A percentile compares a stretch with the other conserved stretches of the same genome.
These are phyloP conservation scores for Ernsta delagoae DNA, from an alignment of 2,888 invertebrate species.

Conservation along the genomic window DNA sequence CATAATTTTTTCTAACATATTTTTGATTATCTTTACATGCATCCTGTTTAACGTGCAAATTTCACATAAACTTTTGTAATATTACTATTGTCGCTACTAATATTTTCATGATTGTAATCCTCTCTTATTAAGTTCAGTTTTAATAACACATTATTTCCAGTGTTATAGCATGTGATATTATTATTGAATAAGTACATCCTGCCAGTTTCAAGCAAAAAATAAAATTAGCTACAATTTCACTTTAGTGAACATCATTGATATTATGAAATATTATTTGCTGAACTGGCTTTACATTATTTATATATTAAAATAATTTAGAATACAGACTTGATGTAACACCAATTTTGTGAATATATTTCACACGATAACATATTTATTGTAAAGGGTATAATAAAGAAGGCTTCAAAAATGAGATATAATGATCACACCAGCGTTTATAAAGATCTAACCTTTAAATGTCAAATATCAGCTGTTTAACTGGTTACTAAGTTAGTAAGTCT, in stretches of 20 bases:
- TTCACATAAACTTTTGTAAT: not conserved
- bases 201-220: conserved; percentile 7
- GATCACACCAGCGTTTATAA: no score
- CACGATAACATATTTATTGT: no score
- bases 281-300: not conserved
- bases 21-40: not conserved
- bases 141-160: conserved; percentile 8
- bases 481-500: no score
- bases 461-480: no score
- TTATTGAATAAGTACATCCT: conserved; percentile 18
- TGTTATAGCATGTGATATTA: conserved; percentile 29
- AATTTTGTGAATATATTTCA: no score
- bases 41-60: not conserved
- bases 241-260: not conserved
- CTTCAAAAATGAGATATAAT: no score
- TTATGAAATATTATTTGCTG: not conserved
- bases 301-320: no score
- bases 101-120: conserved; percentile 1
- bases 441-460: no score
- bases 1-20: no score
- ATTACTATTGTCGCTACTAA: not conserved
- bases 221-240: not conserved
- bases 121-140: not conserved
- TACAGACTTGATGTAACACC: no score
- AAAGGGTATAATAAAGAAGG: no score